Evolutionary conservation across 2,888 invertebrate genomes (phyloP), one percentile per base, ranked within the genome.

Genomic region (Lasioglossum pauxillum): DNA sequence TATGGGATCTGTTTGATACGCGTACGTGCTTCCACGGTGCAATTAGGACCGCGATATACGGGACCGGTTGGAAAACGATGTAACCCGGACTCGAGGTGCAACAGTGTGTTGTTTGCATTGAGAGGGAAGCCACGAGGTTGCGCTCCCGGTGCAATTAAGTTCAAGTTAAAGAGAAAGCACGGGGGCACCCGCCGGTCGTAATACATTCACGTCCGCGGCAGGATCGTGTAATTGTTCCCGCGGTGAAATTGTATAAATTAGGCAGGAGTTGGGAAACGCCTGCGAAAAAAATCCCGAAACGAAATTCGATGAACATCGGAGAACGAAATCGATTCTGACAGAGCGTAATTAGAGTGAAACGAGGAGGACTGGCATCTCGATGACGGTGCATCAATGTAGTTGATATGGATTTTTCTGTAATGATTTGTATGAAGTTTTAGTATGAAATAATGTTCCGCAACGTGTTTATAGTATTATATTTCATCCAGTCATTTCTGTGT

Each of bases 91-190:
- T 14, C 35, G 57, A 72, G 69, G 75, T 75, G 80, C 67, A 78
- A 53, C 87, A 44, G 23, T 31, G 74, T 31, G 60, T 27, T 38
- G 83, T 53, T 74, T 46, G 80, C 76, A 57, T 83, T 60, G 75
- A 83, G 80, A 73, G 87, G 87, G 87, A 83, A 87, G 72, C 78
- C 41, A 5, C 71, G 71, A 41, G n/a, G 69, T 23, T 80, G 38
- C 46, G 82, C 75, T 83, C 60, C 53, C 74, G 19, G 75, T 78
- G 83, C 78, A 87, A 87, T 87, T 87, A 87, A 81, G 87, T 87
- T 87, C 88, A 84, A 77, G 87, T 87, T 87, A 81, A 87, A 87
- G 87, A 87, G 88, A 87, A 87, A 87, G 87, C 87, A 87, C 78
- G 27, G 46, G 60, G 75, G 38, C 49, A 44, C 41, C 69, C 75